Percentiles rank a stretch among this genome's conserved stretches.
These are phyloP conservation scores for Acronicta aceris DNA, from an alignment of 2,888 invertebrate species.

Conservation along the genomic window DNA sequence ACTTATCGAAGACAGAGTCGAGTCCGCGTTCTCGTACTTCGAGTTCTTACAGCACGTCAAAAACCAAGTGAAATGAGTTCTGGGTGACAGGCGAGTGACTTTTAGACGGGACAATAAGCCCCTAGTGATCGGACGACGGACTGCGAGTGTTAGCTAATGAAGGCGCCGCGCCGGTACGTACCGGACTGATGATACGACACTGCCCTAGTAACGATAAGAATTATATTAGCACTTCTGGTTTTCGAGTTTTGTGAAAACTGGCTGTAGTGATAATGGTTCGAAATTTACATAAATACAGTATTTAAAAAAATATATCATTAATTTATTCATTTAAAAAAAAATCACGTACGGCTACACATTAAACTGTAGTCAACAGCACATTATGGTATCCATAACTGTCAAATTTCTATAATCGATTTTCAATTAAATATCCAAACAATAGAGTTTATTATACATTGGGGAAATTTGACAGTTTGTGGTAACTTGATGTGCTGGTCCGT, in stretches of 20 bases:
- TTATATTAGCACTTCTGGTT: constrained; percentile 61
- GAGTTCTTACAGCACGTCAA: constrained; percentile 99
- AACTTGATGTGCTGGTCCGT: too few relatives aligned
- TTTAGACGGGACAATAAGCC: constrained; percentile 40
- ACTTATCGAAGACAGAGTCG: constrained; percentile 97
- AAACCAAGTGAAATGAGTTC: constrained; percentile 94
- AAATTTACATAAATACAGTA: constrained; percentile 19
- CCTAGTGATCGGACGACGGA: constrained; percentile 47
- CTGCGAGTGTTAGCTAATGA: constrained; percentile 48
- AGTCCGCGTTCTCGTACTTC: constrained; percentile 98
- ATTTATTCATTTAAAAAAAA: constrained; percentile 26
- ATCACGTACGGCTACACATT: too few relatives aligned
- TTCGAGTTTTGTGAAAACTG: constrained; percentile 57
- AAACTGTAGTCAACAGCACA: too few relatives aligned
- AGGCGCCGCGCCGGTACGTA: constrained; percentile 22
- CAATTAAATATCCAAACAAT: too few relatives aligned
- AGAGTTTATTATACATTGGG: too few relatives aligned
- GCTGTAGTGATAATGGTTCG: constrained; percentile 47
- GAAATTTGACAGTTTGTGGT: too few relatives aligned
- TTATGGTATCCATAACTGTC: too few relatives aligned
- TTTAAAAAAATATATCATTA: constrained; percentile 8
- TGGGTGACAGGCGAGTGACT: constrained; percentile 61
- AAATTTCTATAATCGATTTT: too few relatives aligned
- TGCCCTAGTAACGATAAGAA: constrained; percentile 67
- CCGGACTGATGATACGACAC: constrained; percentile 61